These are phyloP conservation scores for Rutpela maculata DNA, from an alignment of 2,888 invertebrate genomes.

Conservation along the genomic window DNA sequence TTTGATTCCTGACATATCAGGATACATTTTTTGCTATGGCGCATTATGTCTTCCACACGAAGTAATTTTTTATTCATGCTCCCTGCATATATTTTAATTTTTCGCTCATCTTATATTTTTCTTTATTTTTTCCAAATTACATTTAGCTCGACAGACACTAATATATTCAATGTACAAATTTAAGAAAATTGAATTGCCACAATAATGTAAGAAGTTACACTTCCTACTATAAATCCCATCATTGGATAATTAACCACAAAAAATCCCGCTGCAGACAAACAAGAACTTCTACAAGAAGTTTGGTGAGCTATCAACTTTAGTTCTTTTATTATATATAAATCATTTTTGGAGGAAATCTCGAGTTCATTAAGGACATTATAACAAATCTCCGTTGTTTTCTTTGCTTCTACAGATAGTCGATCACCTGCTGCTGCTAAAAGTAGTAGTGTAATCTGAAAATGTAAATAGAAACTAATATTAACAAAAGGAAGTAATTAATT, in stretches of 20 bases:
- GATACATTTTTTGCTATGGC: too few species aligned
- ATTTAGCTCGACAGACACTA: background rate
- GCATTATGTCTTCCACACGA: too few species aligned
- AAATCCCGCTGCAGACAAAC: slow-evolving; percentile 43
- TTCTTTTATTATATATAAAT: slow-evolving; percentile 32
- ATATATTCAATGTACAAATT: background rate
- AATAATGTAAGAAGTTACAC: slow-evolving; percentile 45
- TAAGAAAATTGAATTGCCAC: slow-evolving; percentile 39
- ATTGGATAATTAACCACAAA: slow-evolving; percentile 43
- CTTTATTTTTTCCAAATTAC: too few species aligned
- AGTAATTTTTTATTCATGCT: too few species aligned
- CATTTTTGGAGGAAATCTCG: background rate
- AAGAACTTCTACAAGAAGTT: slow-evolving; percentile 11
- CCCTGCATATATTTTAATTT: too few species aligned
- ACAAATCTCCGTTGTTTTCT: slow-evolving; percentile 38
- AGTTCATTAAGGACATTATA: slow-evolving; percentile 36
- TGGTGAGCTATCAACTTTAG: slow-evolving; percentile 42
- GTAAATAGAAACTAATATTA: background rate
- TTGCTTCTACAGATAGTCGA: slow-evolving; percentile 28
- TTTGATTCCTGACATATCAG: too few species aligned
- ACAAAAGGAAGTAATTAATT: background rate
- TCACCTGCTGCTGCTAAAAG: slow-evolving; percentile 38
- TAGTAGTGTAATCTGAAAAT: slow-evolving; percentile 39
- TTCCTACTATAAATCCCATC: slow-evolving; percentile 44
- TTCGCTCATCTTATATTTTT: too few species aligned